Base-by-base conservation (phyloP, 1,140 invertebrate genomes). In the Heliconius himera region DNA sequence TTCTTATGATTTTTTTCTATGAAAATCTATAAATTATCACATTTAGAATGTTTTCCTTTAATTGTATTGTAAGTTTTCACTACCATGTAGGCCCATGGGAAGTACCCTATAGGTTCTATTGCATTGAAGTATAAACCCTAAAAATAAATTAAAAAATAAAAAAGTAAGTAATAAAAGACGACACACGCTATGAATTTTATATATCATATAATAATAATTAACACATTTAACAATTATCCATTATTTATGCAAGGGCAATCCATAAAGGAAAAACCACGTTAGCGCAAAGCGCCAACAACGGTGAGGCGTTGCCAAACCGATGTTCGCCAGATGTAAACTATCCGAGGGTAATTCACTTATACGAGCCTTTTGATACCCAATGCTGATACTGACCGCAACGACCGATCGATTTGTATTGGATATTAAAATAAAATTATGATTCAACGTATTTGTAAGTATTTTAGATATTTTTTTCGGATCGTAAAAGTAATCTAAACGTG, bases 261-360 rank as follows among this genome's bases (percentile, higher is more conserved):
- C 78, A 82, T 85, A 85, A 84, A 82, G 76, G 82, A 85, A 83
- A 85, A 85, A 85, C 82, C 84, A 73, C 82, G 81, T 82, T 81
- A 83, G 82, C 84, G 75, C 73, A 74, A 78, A 85, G 73, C 82
- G 78, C 77, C 80, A 80, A 83, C 82, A 81, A 85, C 82, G 77
- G 80, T 76, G 75, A 77, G 72, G 79, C 75, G 79, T 81, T 81
- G 79, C 78, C 78, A 85, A 85, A 85, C 82, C 84, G 51, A 78
- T 81, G 84, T 81, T 77, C 82, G 79, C 84, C 84, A 81, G 82
- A 81, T 85, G 84, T 82, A 79, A 80, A 81, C 80, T 80, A 82
- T 78, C 80, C 75, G 79, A 75, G 81, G 77, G 76, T 82, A 81
- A 85, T 83, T 83, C 79, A 80, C 80, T 81, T 82, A 84, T 78